phyloP scores from a whole-genome alignment of 2,797 vertebrate genomes.

The Brachyrhaphis roseni region DNA sequence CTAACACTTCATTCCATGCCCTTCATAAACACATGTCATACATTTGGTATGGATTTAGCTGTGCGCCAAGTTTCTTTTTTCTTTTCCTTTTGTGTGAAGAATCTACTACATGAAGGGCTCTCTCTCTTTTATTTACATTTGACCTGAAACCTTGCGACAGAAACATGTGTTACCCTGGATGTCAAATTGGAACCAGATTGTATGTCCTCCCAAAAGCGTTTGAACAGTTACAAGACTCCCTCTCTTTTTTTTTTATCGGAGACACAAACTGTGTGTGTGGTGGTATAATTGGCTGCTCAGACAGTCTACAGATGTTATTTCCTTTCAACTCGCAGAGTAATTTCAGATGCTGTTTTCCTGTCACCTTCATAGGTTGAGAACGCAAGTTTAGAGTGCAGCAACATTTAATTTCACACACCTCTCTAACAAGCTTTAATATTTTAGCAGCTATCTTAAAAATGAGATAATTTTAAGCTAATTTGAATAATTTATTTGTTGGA shows the following conservation, averaged over 20 bases:
- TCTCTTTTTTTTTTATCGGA: constrained; percentile 55
- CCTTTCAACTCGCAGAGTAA: constrained; percentile 62
- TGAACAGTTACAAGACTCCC: constrained; percentile 65
- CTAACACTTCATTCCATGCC: constrained; percentile 15
- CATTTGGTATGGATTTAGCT: constrained; percentile 49
- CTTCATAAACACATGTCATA: constrained; percentile 24
- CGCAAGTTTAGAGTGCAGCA: constrained; percentile 10
- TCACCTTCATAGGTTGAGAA: constrained; percentile 54
- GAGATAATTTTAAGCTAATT: not conserved
- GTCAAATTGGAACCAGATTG: constrained; percentile 77
- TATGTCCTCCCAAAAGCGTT: constrained; percentile 62
- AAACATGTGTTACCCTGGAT: constrained; percentile 69
- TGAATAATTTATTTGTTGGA: not conserved
- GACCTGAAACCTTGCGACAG: constrained; percentile 63
- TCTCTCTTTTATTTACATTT: constrained; percentile 67
- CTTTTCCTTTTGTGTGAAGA: constrained; percentile 44
- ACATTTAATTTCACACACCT: constrained; percentile 8
- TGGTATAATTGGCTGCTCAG: constrained; percentile 68
- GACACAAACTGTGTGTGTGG: constrained; percentile 65
- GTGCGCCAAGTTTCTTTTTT: constrained; percentile 23
- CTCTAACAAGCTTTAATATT: constrained; percentile 8
- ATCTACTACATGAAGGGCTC: constrained; percentile 58
- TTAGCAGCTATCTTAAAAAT: constrained; percentile 10
- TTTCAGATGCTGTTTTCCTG: constrained; percentile 67
- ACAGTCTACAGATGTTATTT: constrained; percentile 73